Evolutionary conservation across 2,797 vertebrate genomes (phyloP).

Genomic region (Selene dorsalis): DNA sequence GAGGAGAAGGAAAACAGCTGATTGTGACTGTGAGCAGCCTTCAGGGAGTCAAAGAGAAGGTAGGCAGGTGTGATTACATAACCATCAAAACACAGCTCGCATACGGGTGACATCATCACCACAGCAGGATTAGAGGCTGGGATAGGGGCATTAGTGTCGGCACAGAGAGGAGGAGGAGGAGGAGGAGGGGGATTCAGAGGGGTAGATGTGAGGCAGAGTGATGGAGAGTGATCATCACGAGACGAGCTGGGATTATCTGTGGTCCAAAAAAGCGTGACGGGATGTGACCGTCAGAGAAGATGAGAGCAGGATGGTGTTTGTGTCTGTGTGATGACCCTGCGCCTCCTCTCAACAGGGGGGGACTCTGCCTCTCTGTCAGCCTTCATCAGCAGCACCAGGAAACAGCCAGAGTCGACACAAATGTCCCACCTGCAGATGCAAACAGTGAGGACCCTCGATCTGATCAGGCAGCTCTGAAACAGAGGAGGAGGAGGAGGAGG

Average conservation of each 20-base stretch:
- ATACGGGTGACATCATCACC: constrained; percentile 77
- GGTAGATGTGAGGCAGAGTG: constrained; percentile 28
- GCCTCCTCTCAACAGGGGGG: constrained; percentile 48
- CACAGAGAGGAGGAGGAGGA: constrained; percentile 22
- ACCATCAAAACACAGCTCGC: constrained; percentile 66
- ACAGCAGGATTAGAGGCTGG: constrained; percentile 76
- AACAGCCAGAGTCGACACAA: constrained; percentile 14
- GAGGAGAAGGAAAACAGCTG: constrained; percentile 45
- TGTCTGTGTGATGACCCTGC: constrained; percentile 21
- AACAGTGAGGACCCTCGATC: constrained; percentile 55
- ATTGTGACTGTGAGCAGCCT: constrained; percentile 28
- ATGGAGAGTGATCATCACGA: constrained; percentile 38
- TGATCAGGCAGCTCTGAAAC: constrained; percentile 43
- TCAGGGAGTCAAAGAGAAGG: constrained; percentile 55
- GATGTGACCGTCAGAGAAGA: constrained; percentile 19
- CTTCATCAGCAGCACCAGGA: constrained; percentile 26
- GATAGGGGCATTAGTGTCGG: constrained; percentile 56
- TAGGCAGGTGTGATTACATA: constrained; percentile 78
- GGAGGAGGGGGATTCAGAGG: constrained; percentile 28
- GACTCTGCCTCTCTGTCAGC: constrained; percentile 9
- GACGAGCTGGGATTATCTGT: constrained; percentile 53
- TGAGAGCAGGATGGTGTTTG: constrained; percentile 42
- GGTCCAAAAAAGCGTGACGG: constrained; percentile 40
- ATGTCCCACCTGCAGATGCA: constrained; percentile 53
- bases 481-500: constrained; percentile 25